These are phyloP conservation scores for Petrocephalus sullivani DNA, from an alignment of 2,797 vertebrate genomes.

Conservation along the genomic window DNA sequence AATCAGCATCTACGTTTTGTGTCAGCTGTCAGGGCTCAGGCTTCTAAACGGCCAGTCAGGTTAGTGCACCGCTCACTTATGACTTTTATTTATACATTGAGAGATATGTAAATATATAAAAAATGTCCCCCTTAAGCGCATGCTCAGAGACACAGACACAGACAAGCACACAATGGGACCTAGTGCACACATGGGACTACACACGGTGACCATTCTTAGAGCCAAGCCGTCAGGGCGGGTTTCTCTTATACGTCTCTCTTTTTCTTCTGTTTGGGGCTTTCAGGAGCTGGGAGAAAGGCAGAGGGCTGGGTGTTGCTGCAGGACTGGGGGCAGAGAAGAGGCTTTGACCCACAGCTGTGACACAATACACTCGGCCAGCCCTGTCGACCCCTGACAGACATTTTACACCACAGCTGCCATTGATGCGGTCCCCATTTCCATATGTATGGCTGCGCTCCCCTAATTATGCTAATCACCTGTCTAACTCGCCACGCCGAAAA, in stretches of 20 bases:
- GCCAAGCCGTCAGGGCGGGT: slow-evolving; percentile 65
- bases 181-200: slow-evolving; percentile 30
- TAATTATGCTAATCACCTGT: slow-evolving; percentile 99
- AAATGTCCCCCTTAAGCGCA: not conserved
- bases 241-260: slow-evolving; percentile 71
- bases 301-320: not conserved
- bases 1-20: not conserved
- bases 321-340: slow-evolving; percentile 54
- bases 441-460: slow-evolving; percentile 93
- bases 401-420: slow-evolving; percentile 97
- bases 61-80: not conserved
- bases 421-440: slow-evolving; percentile 90
- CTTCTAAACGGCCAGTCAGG: not conserved
- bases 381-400: slow-evolving; percentile 88
- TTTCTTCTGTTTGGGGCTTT: slow-evolving; percentile 70
- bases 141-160: not conserved
- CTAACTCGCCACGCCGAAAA: slow-evolving; percentile 84
- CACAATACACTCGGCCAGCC: slow-evolving; percentile 80
- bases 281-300: slow-evolving; percentile 45
- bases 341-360: slow-evolving; percentile 84
- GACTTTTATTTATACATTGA: not conserved
- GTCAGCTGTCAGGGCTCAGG: not conserved
- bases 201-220: slow-evolving; percentile 52
- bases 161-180: slow-evolving; percentile 26
- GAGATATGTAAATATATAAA: not conserved